These are phyloP conservation scores for Heliornis fulica DNA, from an alignment of 2,113 vertebrate species.

Conservation along the genomic window DNA sequence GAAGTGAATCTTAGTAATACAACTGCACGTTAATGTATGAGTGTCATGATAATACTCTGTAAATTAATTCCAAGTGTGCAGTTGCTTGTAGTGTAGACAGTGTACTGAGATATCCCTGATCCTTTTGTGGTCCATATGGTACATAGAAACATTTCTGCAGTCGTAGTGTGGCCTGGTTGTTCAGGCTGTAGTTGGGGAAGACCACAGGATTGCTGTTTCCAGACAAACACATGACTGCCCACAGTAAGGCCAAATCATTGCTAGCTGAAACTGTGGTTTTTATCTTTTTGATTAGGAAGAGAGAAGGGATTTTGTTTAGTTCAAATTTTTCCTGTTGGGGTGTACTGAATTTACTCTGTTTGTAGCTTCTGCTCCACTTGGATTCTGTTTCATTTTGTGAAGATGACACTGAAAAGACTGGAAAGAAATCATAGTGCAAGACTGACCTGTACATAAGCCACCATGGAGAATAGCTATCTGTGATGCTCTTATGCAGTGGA, in stretches of 20 bases:
- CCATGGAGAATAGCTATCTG: constrained; percentile 30
- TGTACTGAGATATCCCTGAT: neutral
- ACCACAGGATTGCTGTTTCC: neutral
- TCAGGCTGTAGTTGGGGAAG: neutral
- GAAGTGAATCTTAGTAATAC: neutral
- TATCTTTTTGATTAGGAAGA: neutral
- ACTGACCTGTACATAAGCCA: constrained; percentile 47
- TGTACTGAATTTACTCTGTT: constrained; percentile 57
- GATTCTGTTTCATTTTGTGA: constrained; percentile 54
- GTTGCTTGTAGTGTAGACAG: neutral
- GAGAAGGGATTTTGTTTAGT: neutral
- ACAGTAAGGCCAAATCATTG: neutral
- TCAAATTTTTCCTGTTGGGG: neutral
- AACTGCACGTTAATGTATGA: accelerated
- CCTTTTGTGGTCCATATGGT: neutral
- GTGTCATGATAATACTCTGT: neutral
- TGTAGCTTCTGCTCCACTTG: constrained; percentile 49
- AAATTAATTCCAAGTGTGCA: neutral
- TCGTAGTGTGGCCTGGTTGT: neutral
- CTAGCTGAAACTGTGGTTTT: neutral
- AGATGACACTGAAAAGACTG: constrained; percentile 52
- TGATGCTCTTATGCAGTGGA: constrained; percentile 39
- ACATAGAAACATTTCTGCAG: neutral
- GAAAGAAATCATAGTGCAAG: constrained; percentile 56
- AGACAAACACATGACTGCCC: neutral